Conservation (phyloP, 2,888 invertebrate genomes). For the Quadroppia sp. region DNA sequence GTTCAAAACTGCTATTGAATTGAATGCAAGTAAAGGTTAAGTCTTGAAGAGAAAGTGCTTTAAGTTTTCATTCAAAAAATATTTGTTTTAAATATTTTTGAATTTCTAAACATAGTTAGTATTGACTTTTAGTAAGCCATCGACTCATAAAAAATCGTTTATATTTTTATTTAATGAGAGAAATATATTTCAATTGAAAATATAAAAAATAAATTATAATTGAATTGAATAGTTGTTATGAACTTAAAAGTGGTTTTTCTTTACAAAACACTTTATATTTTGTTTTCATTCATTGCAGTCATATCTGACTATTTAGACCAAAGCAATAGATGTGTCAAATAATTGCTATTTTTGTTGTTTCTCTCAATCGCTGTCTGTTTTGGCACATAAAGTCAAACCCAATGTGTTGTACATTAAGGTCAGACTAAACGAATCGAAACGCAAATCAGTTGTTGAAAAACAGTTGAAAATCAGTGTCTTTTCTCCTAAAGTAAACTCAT, state of each 20-base stretch:
- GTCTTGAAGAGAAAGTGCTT: no score
- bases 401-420: background rate
- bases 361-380: background rate
- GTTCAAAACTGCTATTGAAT: background rate
- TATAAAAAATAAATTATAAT: no score
- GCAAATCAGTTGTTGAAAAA: background rate
- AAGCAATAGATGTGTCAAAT: conserved; percentile 5
- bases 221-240: no score
- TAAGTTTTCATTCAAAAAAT: no score
- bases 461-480: background rate
- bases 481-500: background rate
- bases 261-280: background rate
- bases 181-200: background rate
- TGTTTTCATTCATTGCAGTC: background rate
- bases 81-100: no score
- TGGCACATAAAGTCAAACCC: background rate
- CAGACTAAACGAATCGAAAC: background rate
- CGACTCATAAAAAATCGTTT: no score
- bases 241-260: background rate
- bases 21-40: no score
- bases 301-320: background rate
- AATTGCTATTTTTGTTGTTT: background rate
- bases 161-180: no score
- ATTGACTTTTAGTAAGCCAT: no score
- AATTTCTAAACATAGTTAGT: no score